A percentile compares a stretch with the other conserved stretches of the same genome.
These are phyloP conservation scores for Hemiprocne comata DNA, from an alignment of 2,113 vertebrate genomes.

Conservation along the genomic window DNA sequence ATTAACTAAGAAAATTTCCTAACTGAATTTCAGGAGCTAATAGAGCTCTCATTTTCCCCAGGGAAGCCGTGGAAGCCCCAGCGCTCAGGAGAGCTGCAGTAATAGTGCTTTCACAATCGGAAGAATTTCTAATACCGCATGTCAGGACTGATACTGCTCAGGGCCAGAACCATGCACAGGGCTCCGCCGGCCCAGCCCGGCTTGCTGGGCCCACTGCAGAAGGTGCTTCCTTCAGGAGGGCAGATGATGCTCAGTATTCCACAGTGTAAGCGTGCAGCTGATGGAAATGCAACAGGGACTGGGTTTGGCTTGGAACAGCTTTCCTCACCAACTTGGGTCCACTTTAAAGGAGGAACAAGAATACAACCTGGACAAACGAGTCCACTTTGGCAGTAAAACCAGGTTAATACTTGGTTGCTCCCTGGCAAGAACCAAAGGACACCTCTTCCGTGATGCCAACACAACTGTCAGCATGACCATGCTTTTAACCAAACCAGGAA, in stretches of 20 bases:
- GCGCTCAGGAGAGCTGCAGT: constrained; percentile 46
- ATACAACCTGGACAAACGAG: neutral
- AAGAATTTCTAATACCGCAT: constrained; percentile 49
- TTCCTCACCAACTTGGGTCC: neutral
- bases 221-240: neutral
- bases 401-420: neutral
- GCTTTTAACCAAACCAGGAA: neutral
- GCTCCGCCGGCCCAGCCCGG: neutral
- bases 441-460: rapidly evolving
- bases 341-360: neutral
- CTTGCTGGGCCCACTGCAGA: neutral
- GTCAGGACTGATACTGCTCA: neutral
- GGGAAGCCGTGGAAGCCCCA: constrained; percentile 58
- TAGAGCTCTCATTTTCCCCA: constrained; percentile 57
- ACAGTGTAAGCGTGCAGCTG: rapidly evolving
- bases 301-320: rapidly evolving
- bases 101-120: constrained; percentile 20
- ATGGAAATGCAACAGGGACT: neutral
- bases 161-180: constrained; percentile 23
- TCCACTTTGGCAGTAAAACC: neutral
- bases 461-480: rapidly evolving
- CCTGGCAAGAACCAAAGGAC: neutral
- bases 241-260: rapidly evolving
- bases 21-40: constrained; percentile 69
- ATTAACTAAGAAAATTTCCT: constrained; percentile 71